phyloP scores from a whole-genome alignment of 1,140 invertebrate species.

The Tyrophagus putrescentiae region DNA sequence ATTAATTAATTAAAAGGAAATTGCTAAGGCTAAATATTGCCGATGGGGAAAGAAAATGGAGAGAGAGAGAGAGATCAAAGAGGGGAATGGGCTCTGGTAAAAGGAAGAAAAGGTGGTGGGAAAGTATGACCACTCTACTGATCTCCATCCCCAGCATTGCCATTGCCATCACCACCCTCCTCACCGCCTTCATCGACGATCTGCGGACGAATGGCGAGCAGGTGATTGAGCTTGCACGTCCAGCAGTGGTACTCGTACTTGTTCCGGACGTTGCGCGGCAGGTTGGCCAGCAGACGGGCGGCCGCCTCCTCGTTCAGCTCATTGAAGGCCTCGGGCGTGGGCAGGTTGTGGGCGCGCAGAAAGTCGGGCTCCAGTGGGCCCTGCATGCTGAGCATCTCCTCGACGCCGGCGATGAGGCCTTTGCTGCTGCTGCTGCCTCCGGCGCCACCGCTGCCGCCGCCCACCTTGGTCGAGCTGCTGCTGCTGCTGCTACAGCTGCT shows the following conservation, averaged over 20 bases:
- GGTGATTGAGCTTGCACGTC: background rate
- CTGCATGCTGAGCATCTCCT: background rate
- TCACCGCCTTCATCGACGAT: too few relatives aligned
- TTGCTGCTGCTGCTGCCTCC: background rate
- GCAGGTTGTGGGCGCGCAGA: background rate
- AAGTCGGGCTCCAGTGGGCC: background rate
- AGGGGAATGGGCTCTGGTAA: too few relatives aligned
- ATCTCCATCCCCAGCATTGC: too few relatives aligned
- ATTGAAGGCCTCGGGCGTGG: background rate
- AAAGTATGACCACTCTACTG: too few relatives aligned
- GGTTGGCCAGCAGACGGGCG: background rate
- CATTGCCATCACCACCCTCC: too few relatives aligned
- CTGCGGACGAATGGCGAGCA: background rate
- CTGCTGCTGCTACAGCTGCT: background rate
- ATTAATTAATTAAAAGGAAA: too few relatives aligned
- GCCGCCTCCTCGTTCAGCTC: background rate
- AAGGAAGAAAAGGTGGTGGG: too few relatives aligned
- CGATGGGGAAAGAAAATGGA: too few relatives aligned
- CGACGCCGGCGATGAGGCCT: background rate
- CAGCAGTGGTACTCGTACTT: constrained; percentile 11
- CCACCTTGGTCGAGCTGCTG: background rate
- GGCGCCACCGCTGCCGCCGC: background rate
- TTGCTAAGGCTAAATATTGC: too few relatives aligned
- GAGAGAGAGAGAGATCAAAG: too few relatives aligned
- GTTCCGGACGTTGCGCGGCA: background rate